A percentile compares a stretch with the other conserved stretches of the same genome.
phyloP scores from a whole-genome alignment of 2,797 vertebrate genomes.

The Gorsachius magnificus region DNA sequence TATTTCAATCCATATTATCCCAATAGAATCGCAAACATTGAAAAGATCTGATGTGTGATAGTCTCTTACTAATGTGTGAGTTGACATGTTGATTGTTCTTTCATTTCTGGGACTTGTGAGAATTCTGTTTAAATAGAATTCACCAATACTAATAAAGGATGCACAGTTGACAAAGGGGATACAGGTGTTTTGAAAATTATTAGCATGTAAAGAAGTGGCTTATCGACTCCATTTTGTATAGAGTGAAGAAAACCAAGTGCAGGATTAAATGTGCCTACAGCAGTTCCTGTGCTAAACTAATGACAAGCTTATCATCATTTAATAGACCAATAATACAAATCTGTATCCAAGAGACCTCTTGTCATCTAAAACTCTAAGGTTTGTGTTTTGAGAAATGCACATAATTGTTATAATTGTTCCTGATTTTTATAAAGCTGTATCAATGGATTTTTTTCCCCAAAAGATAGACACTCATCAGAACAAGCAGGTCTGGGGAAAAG shows the following conservation, averaged over 20 bases:
- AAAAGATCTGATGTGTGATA: conserved; percentile 59
- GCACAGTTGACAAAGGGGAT: neutral
- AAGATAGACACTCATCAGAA: neutral
- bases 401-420: neutral
- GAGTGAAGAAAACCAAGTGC: neutral
- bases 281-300: neutral
- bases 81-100: conserved; percentile 71
- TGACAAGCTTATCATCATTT: neutral
- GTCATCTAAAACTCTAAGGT: neutral
- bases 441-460: neutral
- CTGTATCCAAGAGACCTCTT: neutral
- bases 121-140: conserved; percentile 31
- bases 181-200: conserved; percentile 17
- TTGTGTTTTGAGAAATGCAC: neutral
- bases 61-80: conserved; percentile 46
- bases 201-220: neutral
- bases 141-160: neutral
- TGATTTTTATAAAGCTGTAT: neutral
- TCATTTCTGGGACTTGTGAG: conserved; percentile 42
- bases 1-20: conserved; percentile 68
- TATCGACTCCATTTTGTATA: neutral
- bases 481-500: neutral
- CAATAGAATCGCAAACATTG: conserved; percentile 57
- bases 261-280: neutral
- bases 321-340: neutral